phyloP scores from a whole-genome alignment of 1,140 invertebrate species.

The Chelonus insularis region DNA sequence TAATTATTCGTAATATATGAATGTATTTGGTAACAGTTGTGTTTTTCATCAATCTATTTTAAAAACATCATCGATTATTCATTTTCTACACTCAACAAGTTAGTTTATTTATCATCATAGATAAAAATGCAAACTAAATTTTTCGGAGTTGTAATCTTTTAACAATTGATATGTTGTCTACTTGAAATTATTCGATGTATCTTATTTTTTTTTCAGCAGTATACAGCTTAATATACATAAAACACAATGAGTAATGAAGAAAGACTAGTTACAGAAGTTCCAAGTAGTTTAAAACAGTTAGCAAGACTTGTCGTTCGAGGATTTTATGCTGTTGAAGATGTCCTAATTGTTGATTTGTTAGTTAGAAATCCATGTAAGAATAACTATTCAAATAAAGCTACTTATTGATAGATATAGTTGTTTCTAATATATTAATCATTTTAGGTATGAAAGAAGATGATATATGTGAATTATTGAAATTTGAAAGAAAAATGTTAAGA shows the following conservation, averaged over 20 bases:
- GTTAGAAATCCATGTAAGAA: slow-evolving; percentile 87
- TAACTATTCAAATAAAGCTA: slow-evolving; percentile 9
- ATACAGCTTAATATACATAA: too few species aligned
- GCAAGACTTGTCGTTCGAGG: slow-evolving; percentile 87
- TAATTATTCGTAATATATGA: too few species aligned
- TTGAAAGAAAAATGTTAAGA: slow-evolving; percentile 92
- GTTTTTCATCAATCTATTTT: too few species aligned
- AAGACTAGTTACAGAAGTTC: slow-evolving; percentile 77
- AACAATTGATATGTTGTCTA: too few species aligned
- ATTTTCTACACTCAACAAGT: too few species aligned
- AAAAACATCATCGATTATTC: too few species aligned
- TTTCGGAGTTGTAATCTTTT: too few species aligned
- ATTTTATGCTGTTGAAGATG: slow-evolving; percentile 93
- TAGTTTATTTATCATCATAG: too few species aligned
- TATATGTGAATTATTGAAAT: slow-evolving; percentile 89
- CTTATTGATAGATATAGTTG: slow-evolving; percentile 4
- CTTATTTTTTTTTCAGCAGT: too few species aligned
- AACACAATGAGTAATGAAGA: slow-evolving; percentile 49
- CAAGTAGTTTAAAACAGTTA: slow-evolving; percentile 87
- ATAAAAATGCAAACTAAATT: too few species aligned
- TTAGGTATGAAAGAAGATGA: slow-evolving; percentile 95
- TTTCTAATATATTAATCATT: slow-evolving; percentile 25
- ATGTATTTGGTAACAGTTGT: too few species aligned
- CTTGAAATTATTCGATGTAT: too few species aligned
- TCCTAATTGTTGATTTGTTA: slow-evolving; percentile 92